phyloP scores from a whole-genome alignment of 2,113 vertebrate species.

The Bettongia penicillata region DNA sequence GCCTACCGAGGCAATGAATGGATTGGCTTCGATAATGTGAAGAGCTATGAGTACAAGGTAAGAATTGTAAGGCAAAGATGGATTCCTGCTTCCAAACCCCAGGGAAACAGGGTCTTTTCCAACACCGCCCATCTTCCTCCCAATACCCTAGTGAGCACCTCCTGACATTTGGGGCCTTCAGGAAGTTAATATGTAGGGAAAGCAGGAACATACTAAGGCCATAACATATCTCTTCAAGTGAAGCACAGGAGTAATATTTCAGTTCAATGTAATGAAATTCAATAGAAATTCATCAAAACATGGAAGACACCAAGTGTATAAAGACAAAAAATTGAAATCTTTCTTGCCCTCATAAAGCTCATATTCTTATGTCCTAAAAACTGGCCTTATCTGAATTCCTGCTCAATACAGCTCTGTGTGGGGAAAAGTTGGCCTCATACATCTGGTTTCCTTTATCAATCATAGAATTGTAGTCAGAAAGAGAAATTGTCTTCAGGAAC shows the following conservation, averaged over 20 bases:
- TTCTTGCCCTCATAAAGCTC: neutral
- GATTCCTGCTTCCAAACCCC: neutral
- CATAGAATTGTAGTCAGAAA: neutral
- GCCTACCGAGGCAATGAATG: slow-evolving; percentile 84
- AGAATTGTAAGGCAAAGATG: neutral
- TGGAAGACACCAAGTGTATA: neutral
- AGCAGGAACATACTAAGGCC: neutral
- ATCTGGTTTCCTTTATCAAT: neutral
- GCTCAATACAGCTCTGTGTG: neutral
- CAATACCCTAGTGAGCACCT: neutral
- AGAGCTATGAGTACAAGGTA: slow-evolving; percentile 86
- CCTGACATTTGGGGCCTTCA: neutral
- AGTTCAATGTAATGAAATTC: slow-evolving; percentile 6
- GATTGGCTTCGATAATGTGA: slow-evolving; percentile 85
- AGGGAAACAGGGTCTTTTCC: neutral
- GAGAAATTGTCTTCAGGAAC: neutral
- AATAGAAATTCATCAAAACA: neutral
- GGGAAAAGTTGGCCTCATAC: neutral
- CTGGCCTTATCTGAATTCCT: neutral
- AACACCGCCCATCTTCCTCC: neutral
- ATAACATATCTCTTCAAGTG: neutral
- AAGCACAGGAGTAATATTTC: neutral
- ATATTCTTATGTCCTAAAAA: slow-evolving; percentile 5
- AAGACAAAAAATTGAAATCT: neutral
- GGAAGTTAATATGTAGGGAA: neutral